phyloP scores from a whole-genome alignment of 1,140 invertebrate species.

The Hesperophylax magnus region DNA sequence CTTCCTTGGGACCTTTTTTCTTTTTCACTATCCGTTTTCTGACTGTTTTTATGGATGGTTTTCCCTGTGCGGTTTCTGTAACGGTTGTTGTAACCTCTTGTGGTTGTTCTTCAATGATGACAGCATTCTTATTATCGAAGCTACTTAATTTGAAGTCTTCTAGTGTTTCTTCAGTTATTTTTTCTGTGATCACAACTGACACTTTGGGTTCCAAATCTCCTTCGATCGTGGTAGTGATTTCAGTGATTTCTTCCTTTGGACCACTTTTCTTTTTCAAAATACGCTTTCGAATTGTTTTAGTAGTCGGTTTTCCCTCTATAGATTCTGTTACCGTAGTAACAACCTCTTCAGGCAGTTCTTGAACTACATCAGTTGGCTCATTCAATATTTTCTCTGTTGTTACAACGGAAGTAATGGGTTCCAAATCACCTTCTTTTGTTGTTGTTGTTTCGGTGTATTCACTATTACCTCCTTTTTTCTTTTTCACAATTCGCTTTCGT shows the following conservation, averaged over 20 bases:
- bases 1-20: slow-evolving; percentile 59
- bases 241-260: slow-evolving; percentile 57
- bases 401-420: too few relatives aligned
- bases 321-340: slow-evolving; percentile 34
- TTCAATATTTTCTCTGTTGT: too few relatives aligned
- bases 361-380: neutral
- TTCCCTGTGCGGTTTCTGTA: slow-evolving; percentile 55
- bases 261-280: slow-evolving; percentile 59
- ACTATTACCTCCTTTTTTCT: too few relatives aligned
- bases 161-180: neutral
- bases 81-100: slow-evolving; percentile 12
- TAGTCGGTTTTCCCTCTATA: neutral
- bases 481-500: too few relatives aligned
- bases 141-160: neutral
- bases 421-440: too few relatives aligned
- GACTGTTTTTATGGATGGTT: slow-evolving; percentile 54
- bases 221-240: slow-evolving; percentile 36
- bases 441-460: neutral
- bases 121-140: neutral
- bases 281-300: slow-evolving; percentile 58
- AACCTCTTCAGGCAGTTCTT: slow-evolving; percentile 40
- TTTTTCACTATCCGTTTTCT: slow-evolving; percentile 61
- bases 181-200: neutral
- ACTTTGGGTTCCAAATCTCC: neutral
- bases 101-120: slow-evolving; percentile 16